Evolutionary conservation across 1,140 invertebrate species (phyloP).

Genomic region (Campoletis sonorensis): DNA sequence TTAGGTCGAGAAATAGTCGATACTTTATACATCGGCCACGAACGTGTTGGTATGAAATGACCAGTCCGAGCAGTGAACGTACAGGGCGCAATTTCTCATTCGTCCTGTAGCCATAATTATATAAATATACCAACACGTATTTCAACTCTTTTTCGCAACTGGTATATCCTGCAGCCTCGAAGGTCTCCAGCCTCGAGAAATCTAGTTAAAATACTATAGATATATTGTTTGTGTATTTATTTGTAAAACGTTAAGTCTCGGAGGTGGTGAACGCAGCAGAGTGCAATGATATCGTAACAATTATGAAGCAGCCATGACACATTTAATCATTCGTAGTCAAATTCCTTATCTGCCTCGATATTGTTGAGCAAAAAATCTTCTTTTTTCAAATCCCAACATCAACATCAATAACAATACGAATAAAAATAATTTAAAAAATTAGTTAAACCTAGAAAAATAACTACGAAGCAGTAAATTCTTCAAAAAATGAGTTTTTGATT

Average conservation of each 20-base stretch:
- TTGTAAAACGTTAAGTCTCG: neutral
- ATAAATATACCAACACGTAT: neutral
- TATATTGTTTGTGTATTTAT: neutral
- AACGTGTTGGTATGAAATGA: no score
- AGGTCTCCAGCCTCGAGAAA: conserved; percentile 25
- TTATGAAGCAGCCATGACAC: neutral
- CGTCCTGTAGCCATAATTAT: conserved; percentile 11
- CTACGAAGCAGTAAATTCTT: no score
- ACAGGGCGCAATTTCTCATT: conserved; percentile 20
- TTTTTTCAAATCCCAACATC: no score
- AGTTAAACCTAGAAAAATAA: no score
- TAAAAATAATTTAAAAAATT: no score
- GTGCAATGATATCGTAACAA: neutral
- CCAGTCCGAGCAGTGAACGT: neutral
- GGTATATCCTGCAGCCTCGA: conserved; percentile 22
- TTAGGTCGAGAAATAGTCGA: no score
- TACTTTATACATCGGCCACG: no score
- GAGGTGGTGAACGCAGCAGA: neutral
- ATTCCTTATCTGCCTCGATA: neutral
- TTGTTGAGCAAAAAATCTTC: neutral
- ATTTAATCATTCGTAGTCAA: neutral
- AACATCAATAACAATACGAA: no score
- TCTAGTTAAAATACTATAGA: neutral
- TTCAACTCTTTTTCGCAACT: conserved; percentile 20
- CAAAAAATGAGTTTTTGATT: no score